A percentile compares a stretch with the other conserved stretches of the same genome.
Evolutionary conservation across 2,888 invertebrate genomes (phyloP).

Genomic region (Scaptodrosophila latifasciaeformis): DNA sequence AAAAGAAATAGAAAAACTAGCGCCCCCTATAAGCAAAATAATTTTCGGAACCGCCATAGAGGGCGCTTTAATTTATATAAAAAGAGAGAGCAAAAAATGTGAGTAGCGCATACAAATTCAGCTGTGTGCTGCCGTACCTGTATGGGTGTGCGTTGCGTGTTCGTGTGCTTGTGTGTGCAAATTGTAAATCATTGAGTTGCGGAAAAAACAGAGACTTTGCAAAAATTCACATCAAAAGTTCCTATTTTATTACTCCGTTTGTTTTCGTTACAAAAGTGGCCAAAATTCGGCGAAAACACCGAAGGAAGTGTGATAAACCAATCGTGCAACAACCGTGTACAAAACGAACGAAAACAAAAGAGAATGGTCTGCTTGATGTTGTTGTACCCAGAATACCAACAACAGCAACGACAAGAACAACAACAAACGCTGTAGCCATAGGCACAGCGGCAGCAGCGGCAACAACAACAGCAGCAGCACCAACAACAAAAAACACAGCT

Average conservation of each 20-base stretch:
- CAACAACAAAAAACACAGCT: constrained; percentile 20
- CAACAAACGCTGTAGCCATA: no score
- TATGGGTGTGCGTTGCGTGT: constrained; percentile 31
- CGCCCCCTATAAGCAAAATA: no score
- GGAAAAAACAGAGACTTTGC: constrained; percentile 22
- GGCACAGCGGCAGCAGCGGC: constrained; percentile 4
- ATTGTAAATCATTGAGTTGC: constrained; percentile 32
- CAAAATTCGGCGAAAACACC: constrained; percentile 69
- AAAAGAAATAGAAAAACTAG: no score
- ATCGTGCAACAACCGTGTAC: constrained; percentile 52
- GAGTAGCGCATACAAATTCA: neutral
- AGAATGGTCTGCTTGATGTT: constrained; percentile 57
- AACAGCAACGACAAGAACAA: constrained; percentile 26
- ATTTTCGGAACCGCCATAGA: no score
- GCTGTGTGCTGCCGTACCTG: constrained; percentile 21
- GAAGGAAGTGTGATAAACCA: constrained; percentile 60
- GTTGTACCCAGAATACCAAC: constrained; percentile 36
- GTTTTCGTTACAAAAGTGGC: constrained; percentile 53
- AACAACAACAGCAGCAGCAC: constrained; percentile 20
- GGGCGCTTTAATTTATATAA: no score
- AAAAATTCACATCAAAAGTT: constrained; percentile 36
- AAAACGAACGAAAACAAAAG: constrained; percentile 61
- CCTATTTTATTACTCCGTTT: constrained; percentile 42
- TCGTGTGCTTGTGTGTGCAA: constrained; percentile 22
- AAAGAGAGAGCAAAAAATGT: no score